Conservation (phyloP, 2,888 invertebrate species). For the Colletes collaris region DNA sequence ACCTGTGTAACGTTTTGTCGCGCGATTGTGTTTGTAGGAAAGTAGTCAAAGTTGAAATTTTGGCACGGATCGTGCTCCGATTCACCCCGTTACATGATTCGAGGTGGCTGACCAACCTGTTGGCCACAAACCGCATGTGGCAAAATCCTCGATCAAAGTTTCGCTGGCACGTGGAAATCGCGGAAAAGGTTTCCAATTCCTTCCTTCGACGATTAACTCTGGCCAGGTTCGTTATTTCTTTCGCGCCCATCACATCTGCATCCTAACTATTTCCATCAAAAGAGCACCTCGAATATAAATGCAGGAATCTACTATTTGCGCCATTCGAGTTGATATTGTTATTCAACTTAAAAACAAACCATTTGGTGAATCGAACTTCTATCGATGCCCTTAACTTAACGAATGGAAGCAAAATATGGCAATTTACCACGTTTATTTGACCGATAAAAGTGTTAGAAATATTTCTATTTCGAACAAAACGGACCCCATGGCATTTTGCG, state of each 20-base stretch:
- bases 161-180: constrained; percentile 29
- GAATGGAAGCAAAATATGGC: no score
- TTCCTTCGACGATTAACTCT: constrained; percentile 35
- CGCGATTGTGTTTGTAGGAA: background rate
- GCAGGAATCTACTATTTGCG: no score
- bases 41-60: constrained; percentile 59
- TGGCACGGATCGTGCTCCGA: constrained; percentile 55
- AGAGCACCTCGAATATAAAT: no score
- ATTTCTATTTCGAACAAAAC: no score
- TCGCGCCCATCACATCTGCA: constrained; percentile 10
- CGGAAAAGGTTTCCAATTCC: constrained; percentile 46
- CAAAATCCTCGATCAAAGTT: constrained; percentile 55
- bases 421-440: no score
- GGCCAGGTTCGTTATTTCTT: constrained; percentile 40
- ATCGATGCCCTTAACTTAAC: no score
- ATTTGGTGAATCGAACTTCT: no score
- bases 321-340: no score
- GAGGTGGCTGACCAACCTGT: constrained; percentile 62
- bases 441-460: no score
- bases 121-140: constrained; percentile 51
- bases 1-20: no score
- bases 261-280: background rate
- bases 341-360: no score
- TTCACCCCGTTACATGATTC: constrained; percentile 49
- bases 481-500: no score